These are phyloP conservation scores for Ianthella basta DNA, from an alignment of 37 sponge, comb jelly and placozoan species.

Conservation along the genomic window DNA sequence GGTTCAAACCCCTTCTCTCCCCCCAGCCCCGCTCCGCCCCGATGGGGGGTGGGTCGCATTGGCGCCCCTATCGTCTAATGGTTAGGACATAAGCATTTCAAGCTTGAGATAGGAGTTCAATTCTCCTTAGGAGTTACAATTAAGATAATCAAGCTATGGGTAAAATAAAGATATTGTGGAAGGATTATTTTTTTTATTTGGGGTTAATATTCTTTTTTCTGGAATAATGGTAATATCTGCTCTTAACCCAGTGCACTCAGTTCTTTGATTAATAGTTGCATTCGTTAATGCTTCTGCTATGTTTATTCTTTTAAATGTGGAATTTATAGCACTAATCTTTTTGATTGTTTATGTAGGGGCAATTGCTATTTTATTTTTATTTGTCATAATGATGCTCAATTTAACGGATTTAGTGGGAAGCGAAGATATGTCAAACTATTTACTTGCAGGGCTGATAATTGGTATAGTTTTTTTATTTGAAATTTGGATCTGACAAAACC, in stretches of 20 bases:
- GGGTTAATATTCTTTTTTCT: constrained; percentile 57
- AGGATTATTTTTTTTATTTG: constrained; percentile 73
- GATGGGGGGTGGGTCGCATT: no score
- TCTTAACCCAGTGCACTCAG: constrained; percentile 78
- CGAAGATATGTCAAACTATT: constrained; percentile 68
- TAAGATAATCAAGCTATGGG: constrained; percentile 27
- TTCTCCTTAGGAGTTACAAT: constrained; percentile 60
- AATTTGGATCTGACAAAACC: constrained; percentile 27
- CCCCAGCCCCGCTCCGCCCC: not conserved
- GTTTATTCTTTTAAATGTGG: constrained; percentile 75
- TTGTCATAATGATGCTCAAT: constrained; percentile 89
- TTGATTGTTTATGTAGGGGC: constrained; percentile 84
- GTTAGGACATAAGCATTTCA: constrained; percentile 83
- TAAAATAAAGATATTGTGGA: constrained; percentile 14
- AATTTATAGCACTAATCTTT: constrained; percentile 73
- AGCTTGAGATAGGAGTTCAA: constrained; percentile 72
- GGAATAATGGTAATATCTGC: constrained; percentile 82
- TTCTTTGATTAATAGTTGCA: constrained; percentile 73
- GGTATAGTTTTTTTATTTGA: constrained; percentile 74
- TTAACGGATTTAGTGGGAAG: constrained; percentile 61
- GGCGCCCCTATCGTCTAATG: constrained; percentile 74
- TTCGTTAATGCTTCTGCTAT: constrained; percentile 69
- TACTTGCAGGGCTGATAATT: constrained; percentile 64
- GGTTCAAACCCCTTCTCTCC: constrained; percentile 78
- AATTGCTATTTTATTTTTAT: constrained; percentile 83